Percentiles rank a stretch among this genome's conserved stretches.
Conservation (phyloP, 1,140 invertebrate species). For the Pogonognathellus flavescens region DNA sequence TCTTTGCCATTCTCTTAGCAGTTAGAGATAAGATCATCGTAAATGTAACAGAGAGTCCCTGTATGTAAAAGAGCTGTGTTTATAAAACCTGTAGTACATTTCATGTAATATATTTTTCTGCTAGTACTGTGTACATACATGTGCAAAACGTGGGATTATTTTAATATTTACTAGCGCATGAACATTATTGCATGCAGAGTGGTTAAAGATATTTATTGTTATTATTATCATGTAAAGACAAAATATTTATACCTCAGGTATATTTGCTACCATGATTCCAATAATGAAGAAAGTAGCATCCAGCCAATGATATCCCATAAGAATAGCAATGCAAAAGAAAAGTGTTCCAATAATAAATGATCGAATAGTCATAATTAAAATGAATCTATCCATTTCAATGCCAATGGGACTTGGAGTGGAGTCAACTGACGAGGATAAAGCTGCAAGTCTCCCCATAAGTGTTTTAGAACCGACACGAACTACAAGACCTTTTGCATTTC, state of each 20-base stretch:
- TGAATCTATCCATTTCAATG: constrained; percentile 86
- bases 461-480: constrained; percentile 85
- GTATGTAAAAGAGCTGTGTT: constrained; percentile 69
- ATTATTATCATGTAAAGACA: no score
- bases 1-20: constrained; percentile 80
- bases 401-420: constrained; percentile 85
- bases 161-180: no score
- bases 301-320: constrained; percentile 78
- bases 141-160: no score
- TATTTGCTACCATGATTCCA: constrained; percentile 87
- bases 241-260: constrained; percentile 80
- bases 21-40: constrained; percentile 76
- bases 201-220: no score
- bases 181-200: no score
- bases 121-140: no score
- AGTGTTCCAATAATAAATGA: constrained; percentile 80
- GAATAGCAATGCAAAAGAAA: constrained; percentile 82
- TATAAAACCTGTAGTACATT: constrained; percentile 73
- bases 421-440: constrained; percentile 80
- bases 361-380: constrained; percentile 84
- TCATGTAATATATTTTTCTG: neutral
- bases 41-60: constrained; percentile 62
- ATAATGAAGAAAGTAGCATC: constrained; percentile 85
- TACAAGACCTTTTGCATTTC: constrained; percentile 81
- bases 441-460: constrained; percentile 87